Base-by-base conservation (phyloP, 2,888 invertebrate species). In the Desoria tigrina region DNA sequence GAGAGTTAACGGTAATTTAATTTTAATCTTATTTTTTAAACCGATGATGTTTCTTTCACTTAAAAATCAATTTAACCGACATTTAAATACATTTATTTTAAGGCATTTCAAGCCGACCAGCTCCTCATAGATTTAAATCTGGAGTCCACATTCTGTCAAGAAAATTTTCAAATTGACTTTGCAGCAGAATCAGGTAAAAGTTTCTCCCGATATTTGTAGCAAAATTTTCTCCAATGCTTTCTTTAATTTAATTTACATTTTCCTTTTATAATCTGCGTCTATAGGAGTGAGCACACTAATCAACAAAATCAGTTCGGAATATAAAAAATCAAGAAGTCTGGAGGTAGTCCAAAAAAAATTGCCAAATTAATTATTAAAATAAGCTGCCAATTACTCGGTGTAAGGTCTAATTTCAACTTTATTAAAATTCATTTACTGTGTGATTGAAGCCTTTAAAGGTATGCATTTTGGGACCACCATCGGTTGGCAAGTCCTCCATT, bases 41-140 rank as follows among this genome's bases (percentile, higher is more conserved):
- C 54, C 9, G 14, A 14, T 24, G 27, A 24, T 9, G 11, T 26
- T 27, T 11, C 26, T 9, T 54, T 14, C 14, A 9, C 42, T 59
- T 2, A 58, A 42, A 11, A 18, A 11, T 42, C 50, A 21, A 3
- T 39, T 1, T n/a, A n/a, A n/a, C n/a, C n/a, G n/a, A n/a, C n/a
- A n/a, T n/a, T 57, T 24, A 32, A 7, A 26, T 14, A 45, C 28
- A 1, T 42, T 54, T 61, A 1, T 37, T 39, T 37, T 45, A 42
- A 65, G 73, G 71, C 66, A 11, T 75, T 75, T 45, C 75, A 75
- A 53, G 74, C 74, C 18, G 76, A 75, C 27, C 73, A 74, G 26
- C 59, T 71, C 2, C 54, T 73, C 3, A 21, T 72, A 9, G 66
- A 75, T 28, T 45, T 76, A 1, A 67, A 68, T 32, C 74, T 76